Conservation (phyloP, 1,140 invertebrate genomes). For the Dolichoris vasculosae region DNA sequence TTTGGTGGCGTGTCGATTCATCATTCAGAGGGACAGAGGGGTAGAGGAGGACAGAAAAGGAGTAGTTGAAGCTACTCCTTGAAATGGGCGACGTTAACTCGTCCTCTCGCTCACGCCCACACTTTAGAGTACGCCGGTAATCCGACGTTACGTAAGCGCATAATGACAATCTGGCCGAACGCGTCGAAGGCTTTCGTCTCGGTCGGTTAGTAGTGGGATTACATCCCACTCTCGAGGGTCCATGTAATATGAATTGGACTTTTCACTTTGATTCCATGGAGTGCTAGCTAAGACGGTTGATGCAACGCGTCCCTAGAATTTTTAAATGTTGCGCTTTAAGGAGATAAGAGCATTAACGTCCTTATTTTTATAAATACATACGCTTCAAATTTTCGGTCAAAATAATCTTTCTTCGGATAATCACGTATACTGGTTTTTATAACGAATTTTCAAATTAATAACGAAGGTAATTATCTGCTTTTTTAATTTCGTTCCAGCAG, state of each 20-base stretch:
- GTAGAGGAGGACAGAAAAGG: background rate
- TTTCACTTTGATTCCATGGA: constrained; percentile 1
- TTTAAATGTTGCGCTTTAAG: background rate
- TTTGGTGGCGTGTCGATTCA: constrained; percentile 8
- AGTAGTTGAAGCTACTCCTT: no score
- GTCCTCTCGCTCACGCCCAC: background rate
- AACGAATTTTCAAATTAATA: no score
- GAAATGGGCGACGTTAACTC: background rate
- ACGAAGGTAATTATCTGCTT: no score
- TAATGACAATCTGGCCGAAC: constrained; percentile 33
- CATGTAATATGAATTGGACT: constrained; percentile 35
- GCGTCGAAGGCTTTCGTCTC: constrained; percentile 19
- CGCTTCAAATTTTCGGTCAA: no score
- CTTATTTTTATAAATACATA: background rate
- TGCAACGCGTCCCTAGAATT: background rate
- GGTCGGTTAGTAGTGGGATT: constrained; percentile 15
- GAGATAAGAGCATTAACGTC: background rate
- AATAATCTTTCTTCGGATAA: no score
- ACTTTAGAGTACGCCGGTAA: background rate
- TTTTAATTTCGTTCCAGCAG: no score
- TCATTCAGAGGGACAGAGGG: constrained; percentile 24
- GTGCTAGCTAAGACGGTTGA: background rate
- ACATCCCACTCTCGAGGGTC: background rate
- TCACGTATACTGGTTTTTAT: no score
- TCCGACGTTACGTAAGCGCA: constrained; percentile 24